Evolutionary conservation across 2,113 vertebrate species (phyloP).

Genomic region (Spea multiplicata): DNA sequence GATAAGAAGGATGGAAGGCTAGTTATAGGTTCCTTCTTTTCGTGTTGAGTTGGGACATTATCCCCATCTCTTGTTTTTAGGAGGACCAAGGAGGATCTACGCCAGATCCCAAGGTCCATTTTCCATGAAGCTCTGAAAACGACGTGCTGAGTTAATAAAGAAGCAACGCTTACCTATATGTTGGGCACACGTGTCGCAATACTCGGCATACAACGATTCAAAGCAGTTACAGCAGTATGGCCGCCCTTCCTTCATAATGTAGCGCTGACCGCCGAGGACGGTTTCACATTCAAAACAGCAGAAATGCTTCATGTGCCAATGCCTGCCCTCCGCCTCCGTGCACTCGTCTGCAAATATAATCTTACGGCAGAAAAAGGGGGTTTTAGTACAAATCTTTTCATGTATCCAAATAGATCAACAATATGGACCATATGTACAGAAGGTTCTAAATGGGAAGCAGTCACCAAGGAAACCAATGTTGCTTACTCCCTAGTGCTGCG

Average conservation of each 20-base stretch:
- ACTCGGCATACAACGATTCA: conserved; percentile 92
- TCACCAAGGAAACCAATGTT: too few species aligned
- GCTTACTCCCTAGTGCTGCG: too few species aligned
- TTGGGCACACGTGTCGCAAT: conserved; percentile 94
- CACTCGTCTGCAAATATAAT: conserved; percentile 97
- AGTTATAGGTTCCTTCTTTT: too few species aligned
- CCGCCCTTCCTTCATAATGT: conserved; percentile 98
- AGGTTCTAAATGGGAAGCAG: too few species aligned
- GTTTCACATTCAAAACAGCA: conserved; percentile 98
- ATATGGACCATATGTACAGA: too few species aligned
- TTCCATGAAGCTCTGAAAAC: too few species aligned
- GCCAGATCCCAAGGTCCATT: too few species aligned
- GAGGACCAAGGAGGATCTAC: too few species aligned
- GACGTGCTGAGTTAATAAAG: neutral
- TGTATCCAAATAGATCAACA: too few species aligned
- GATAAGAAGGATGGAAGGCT: too few species aligned
- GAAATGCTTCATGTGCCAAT: conserved; percentile 99
- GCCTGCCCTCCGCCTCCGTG: conserved; percentile 93
- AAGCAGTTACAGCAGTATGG: conserved; percentile 98
- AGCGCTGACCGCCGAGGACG: conserved; percentile 90
- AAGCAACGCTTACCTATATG: conserved; percentile 82
- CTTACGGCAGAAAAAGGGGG: conserved; percentile 57
- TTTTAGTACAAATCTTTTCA: neutral
- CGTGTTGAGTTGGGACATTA: too few species aligned
- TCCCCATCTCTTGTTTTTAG: too few species aligned